Evolutionary conservation across 2,888 invertebrate genomes (phyloP), one percentile per base, ranked within the genome.

Genomic region (Amblyteles armatorius): DNA sequence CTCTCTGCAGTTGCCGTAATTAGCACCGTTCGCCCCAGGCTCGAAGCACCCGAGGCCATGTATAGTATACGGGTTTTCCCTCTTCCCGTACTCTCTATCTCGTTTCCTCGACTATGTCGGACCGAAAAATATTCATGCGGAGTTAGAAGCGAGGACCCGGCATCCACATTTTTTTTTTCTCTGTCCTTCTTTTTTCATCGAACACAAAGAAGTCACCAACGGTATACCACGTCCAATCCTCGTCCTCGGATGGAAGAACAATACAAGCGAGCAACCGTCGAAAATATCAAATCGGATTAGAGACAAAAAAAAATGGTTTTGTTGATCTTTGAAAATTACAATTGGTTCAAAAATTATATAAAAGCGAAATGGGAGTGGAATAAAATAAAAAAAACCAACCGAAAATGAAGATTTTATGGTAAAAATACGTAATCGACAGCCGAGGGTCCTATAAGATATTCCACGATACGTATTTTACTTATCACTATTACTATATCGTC

Each of bases 1-100:
- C 67, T 79, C 84, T 82, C 76, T 72, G 82, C 85, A 80, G 84
- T 80, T 85, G 82, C 82, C 79, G 85, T 82, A 85, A 85, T 85
- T 85, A 85, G 85, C 82, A 73, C 76, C 79, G 73, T 77, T 22
- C 48, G 85, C 85, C 85, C 36, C 77, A 26, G 50, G 85, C 79
- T 33, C 76, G 60, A 60, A 73, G 60, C 33, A 72, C 82, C 74
- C 3, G 79, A 36, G 72, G 76, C 68, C n/a, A 79, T 72, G 68
- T 78, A 40, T 33, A 67, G 57, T 67, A 76, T 52, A 78, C 55
- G 73, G 80, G 60, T 80, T 74, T 76, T 55, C 57, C 50, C 65
- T 65, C 68, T 65, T 55, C n/a, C 19, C 65, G 48, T 52, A 57
- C 73, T 72, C 57, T 76, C 57, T 40, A 16, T 40, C 73, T 67